phyloP scores from a whole-genome alignment of 1,140 invertebrate genomes.

The Eumeta japonica region DNA sequence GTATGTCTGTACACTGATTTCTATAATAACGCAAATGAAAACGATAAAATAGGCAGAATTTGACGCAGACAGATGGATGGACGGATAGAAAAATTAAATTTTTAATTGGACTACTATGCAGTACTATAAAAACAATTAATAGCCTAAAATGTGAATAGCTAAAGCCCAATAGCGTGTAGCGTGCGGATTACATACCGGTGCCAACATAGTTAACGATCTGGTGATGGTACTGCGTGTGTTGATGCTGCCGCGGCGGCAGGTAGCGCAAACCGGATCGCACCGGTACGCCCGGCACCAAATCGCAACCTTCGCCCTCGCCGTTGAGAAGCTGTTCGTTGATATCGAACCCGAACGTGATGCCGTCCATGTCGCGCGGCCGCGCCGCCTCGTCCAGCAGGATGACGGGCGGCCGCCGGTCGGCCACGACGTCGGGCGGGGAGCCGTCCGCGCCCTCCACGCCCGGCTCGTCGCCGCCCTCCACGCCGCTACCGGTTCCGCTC shows the following conservation, averaged over 20 bases:
- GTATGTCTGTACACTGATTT: no score
- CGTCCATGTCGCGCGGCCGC: constrained; percentile 57
- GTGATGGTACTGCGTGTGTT: constrained; percentile 48
- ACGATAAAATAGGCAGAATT: no score
- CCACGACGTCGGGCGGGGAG: constrained; percentile 37
- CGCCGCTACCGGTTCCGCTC: constrained; percentile 7
- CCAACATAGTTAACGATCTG: constrained; percentile 67
- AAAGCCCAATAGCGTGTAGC: no score
- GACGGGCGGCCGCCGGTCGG: constrained; percentile 59
- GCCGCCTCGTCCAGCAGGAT: constrained; percentile 61
- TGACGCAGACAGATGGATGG: no score
- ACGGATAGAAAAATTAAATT: no score
- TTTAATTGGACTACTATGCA: no score
- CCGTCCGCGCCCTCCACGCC: constrained; percentile 3
- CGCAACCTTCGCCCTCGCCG: constrained; percentile 26
- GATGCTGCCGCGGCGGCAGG: constrained; percentile 17
- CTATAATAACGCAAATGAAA: no score
- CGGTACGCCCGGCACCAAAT: constrained; percentile 25
- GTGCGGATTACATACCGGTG: constrained; percentile 53
- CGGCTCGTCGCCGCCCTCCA: background rate
- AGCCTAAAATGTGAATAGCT: no score
- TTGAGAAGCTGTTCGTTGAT: constrained; percentile 65
- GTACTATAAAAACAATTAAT: no score
- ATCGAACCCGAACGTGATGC: constrained; percentile 68
- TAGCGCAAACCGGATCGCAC: constrained; percentile 13